A percentile compares a stretch with the other conserved stretches of the same genome.
phyloP scores from a whole-genome alignment of 1,140 invertebrate species.

The Orchesella cincta region DNA sequence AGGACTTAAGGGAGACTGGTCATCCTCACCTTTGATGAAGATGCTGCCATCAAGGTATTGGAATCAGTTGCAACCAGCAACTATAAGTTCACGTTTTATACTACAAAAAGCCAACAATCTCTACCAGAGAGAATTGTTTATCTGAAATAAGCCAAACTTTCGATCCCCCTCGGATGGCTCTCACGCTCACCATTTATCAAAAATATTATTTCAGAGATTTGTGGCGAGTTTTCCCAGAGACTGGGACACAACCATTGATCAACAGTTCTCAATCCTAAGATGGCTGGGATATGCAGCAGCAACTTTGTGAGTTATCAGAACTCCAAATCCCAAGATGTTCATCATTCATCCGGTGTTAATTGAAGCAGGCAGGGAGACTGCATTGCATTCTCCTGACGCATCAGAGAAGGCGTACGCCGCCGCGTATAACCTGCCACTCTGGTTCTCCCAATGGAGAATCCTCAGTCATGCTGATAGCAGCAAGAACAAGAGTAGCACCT shows the following conservation, averaged over 20 bases:
- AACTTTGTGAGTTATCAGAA: conserved; percentile 43
- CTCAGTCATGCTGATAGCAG: conserved; percentile 30
- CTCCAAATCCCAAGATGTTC: conserved; percentile 25
- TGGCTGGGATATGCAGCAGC: conserved; percentile 48
- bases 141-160: conserved; percentile 54
- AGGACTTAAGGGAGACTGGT: background rate
- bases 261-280: conserved; percentile 6
- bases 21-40: background rate
- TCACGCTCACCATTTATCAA: conserved; percentile 53
- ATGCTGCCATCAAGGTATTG: background rate
- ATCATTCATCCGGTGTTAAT: conserved; percentile 49
- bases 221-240: conserved; percentile 53
- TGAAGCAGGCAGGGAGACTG: background rate
- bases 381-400: background rate
- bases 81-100: background rate
- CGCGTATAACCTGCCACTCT: background rate
- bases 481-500: conserved; percentile 48
- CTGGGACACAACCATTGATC: conserved; percentile 57
- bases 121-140: conserved; percentile 52
- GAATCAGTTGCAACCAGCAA: background rate
- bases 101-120: background rate
- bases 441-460: background rate
- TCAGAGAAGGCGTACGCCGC: background rate
- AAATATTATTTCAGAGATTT: conserved; percentile 58
- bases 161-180: conserved; percentile 57